Evolutionary conservation across 1,140 invertebrate genomes (phyloP), one percentile per base, ranked within the genome.

Genomic region (Cotesia chilonis): DNA sequence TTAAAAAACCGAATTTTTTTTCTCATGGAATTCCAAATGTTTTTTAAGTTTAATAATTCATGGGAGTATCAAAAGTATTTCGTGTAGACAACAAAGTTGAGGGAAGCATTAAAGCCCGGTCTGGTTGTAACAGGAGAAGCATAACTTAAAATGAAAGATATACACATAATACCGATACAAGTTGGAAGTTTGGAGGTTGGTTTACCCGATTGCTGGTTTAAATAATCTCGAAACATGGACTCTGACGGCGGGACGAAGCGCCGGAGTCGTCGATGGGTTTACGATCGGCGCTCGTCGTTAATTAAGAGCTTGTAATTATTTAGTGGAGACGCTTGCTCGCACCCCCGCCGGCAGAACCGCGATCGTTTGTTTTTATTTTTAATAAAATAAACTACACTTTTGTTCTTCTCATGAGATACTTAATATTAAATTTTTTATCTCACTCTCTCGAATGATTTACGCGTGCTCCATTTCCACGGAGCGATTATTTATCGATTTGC

Each of bases 261-360:
- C 71, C 75, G 68, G 73, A 71, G 77, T 77, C 80, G 79, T 79
- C 81, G 81, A 84, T 84, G 83, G 83, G 80, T 85, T 85, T 85
- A 85, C 83, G 84, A 84, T 80, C 80, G 78, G 74, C 81, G 79
- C 82, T 83, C 81, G 82, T 84, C 84, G 83, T 85, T 85, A 85
- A 85, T 85, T 85, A 85, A 85, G 84, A 84, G 83, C 82, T 85
- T 84, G 84, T 84, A 84, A 85, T 85, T 85, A 85, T 85, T 85
- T 84, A 84, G 84, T 82, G 80, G 81, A 82, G 82, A 85, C 82
- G 82, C 82, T 80, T 81, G 83, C 81, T 82, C 83, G 83, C 84
- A 83, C 84, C 83, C 84, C 84, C 84, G 83, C 79, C 84, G 83
- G 81, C 83, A 82, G 76, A 79, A 63, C 59, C 78, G 75, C 76